A percentile compares a stretch with the other conserved stretches of the same genome.
These are phyloP conservation scores for Forpus xanthops DNA, from an alignment of 2,797 vertebrate species.

Conservation along the genomic window DNA sequence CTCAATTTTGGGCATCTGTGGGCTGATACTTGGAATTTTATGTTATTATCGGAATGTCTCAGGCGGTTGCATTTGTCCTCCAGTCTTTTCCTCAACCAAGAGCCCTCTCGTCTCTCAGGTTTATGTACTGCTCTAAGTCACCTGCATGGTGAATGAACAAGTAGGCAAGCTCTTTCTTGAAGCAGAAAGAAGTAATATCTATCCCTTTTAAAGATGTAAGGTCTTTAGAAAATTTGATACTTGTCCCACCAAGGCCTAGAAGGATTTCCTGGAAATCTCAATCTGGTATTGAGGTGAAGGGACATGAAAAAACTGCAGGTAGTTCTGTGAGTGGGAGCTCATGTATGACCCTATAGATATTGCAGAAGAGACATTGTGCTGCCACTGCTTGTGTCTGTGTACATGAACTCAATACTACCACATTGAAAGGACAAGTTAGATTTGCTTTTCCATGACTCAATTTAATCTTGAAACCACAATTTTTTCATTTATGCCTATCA, in stretches of 20 bases:
- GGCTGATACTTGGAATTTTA: not conserved
- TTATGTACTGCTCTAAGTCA: not conserved
- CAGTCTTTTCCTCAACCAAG: not conserved
- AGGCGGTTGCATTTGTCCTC: not conserved
- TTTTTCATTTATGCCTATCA: not conserved
- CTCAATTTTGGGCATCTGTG: not conserved
- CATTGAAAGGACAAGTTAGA: not conserved
- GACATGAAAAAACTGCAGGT: not conserved
- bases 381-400: not conserved
- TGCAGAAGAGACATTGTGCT: not conserved
- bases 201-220: not conserved
- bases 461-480: not conserved
- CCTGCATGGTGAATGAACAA: not conserved
- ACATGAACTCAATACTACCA: not conserved
- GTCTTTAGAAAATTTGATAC: not conserved
- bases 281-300: not conserved
- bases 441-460: not conserved
- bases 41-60: fast-evolving
- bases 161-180: not conserved
- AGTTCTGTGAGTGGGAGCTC: not conserved
- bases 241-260: not conserved
- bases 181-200: not conserved
- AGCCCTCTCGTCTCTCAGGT: not conserved
- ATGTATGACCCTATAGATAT: not conserved
- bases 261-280: not conserved